These are phyloP conservation scores for Ailuropoda melanoleuca DNA, from an alignment of 2,113 vertebrate species.

Conservation along the genomic window DNA sequence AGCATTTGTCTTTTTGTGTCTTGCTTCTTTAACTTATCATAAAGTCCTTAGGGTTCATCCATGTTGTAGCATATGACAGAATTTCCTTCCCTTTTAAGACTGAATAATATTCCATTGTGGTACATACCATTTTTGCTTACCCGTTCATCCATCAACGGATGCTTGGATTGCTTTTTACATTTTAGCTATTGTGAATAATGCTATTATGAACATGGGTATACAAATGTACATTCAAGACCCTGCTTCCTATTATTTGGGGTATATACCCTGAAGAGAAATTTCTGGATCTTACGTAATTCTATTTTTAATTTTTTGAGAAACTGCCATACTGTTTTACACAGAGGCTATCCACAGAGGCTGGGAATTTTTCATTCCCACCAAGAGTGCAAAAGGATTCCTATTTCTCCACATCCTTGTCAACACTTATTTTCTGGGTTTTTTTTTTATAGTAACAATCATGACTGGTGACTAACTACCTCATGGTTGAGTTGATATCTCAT, in stretches of 20 bases:
- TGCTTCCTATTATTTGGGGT: not conserved
- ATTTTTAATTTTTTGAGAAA: not conserved
- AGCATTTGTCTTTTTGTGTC: not conserved
- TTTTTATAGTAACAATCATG: not conserved
- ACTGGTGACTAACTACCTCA: not conserved
- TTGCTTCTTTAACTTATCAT: not conserved
- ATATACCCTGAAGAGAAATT: not conserved
- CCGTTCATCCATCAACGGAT: not conserved
- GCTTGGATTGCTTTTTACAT: not conserved
- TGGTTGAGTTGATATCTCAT: not conserved
- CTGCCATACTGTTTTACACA: not conserved
- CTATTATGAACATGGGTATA: not conserved
- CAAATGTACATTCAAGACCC: not conserved
- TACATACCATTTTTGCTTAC: not conserved
- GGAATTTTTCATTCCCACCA: not conserved
- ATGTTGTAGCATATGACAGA: not conserved
- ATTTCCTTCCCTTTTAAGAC: not conserved
- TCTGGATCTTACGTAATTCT: not conserved
- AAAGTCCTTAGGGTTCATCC: not conserved
- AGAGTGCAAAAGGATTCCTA: not conserved
- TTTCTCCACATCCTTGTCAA: not conserved
- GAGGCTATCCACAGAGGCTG: no score
- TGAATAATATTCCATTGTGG: not conserved
- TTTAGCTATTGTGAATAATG: not conserved
- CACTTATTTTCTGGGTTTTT: not conserved